phyloP scores from a whole-genome alignment of 1,140 invertebrate species.

The Leptinotarsa defecta region DNA sequence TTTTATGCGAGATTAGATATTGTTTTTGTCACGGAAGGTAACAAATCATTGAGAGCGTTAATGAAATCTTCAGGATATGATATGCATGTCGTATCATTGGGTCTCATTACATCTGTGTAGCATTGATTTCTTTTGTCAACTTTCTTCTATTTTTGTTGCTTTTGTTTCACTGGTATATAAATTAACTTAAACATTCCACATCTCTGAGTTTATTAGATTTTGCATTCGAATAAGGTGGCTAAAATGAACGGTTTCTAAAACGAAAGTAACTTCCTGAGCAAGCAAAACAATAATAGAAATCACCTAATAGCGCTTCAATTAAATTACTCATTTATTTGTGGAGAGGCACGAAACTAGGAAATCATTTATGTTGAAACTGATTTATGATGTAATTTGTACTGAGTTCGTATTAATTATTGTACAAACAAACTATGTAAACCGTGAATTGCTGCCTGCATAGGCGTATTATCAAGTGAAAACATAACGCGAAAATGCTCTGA shows the following conservation, averaged over 20 bases:
- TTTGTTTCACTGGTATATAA: too few species aligned
- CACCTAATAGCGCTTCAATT: background rate
- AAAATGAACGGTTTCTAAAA: background rate
- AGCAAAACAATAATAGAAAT: constrained; percentile 3
- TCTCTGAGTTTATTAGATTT: background rate
- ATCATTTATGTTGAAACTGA: background rate
- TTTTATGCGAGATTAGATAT: too few species aligned
- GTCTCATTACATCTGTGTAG: too few species aligned
- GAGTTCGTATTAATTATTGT: background rate
- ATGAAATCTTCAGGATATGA: too few species aligned
- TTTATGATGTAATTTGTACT: constrained; percentile 4
- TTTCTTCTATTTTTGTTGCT: too few species aligned
- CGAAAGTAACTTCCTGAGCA: background rate
- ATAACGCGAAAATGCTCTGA: background rate
- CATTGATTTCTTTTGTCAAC: too few species aligned
- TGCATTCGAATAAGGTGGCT: background rate
- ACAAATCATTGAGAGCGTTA: too few species aligned
- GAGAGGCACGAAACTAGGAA: background rate
- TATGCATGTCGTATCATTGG: too few species aligned
- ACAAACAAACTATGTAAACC: background rate
- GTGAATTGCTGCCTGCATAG: background rate
- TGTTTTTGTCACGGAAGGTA: too few species aligned
- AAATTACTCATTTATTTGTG: constrained; percentile 1
- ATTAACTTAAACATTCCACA: background rate
- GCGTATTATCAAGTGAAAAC: constrained; percentile 4